Percentiles rank a stretch among this genome's conserved stretches.
Evolutionary conservation across 1,140 invertebrate species (phyloP).

Genomic region (Penaeus chinensis): DNA sequence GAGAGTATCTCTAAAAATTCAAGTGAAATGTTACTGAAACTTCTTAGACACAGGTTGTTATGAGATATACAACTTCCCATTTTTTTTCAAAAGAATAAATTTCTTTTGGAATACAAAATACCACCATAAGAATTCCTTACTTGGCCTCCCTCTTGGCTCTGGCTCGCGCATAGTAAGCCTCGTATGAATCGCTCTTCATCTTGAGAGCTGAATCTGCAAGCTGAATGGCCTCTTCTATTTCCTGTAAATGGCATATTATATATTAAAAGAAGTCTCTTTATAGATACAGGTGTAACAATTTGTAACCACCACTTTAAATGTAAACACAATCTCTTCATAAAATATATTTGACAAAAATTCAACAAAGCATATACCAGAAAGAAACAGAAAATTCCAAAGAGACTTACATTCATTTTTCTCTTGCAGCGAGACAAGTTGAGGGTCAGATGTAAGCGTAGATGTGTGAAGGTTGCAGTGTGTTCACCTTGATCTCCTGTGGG

Average conservation of each 20-base stretch:
- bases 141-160: conserved; percentile 83
- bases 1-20: no score
- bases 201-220: conserved; percentile 86
- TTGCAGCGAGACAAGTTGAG: conserved; percentile 92
- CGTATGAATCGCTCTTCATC: conserved; percentile 86
- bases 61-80: no score
- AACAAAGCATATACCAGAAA: neutral
- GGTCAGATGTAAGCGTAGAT: conserved; percentile 87
- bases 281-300: conserved; percentile 9
- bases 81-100: neutral
- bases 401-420: conserved; percentile 91
- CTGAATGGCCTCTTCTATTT: conserved; percentile 78
- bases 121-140: conserved; percentile 66
- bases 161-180: conserved; percentile 91
- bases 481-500: conserved; percentile 71
- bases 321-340: no score
- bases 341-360: no score
- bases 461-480: conserved; percentile 82
- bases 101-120: neutral
- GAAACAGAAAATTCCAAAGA: conserved; percentile 20
- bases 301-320: neutral
- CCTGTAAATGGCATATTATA: conserved; percentile 66
- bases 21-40: no score
- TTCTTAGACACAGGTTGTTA: no score
- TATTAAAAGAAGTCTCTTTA: no score